Percentiles rank a stretch among this genome's conserved stretches.
These are phyloP conservation scores for Thermophis baileyi DNA, from an alignment of 2,113 vertebrate species.

Conservation along the genomic window DNA sequence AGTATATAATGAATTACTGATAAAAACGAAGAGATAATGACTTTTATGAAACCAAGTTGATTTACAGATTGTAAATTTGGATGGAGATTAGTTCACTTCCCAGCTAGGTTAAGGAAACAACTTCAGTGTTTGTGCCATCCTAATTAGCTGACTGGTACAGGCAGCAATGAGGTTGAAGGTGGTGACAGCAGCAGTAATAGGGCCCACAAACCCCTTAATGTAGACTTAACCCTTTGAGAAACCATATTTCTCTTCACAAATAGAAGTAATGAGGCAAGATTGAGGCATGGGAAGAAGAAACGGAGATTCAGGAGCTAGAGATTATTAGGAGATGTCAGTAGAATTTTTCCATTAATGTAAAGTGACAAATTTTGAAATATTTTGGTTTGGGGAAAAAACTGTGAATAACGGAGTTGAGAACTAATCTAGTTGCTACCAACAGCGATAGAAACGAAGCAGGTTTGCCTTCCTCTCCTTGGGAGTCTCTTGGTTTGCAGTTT, in stretches of 20 bases:
- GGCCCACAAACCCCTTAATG: neutral
- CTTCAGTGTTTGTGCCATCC: neutral
- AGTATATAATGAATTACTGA: neutral
- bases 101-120: neutral
- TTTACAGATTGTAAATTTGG: neutral
- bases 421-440: neutral
- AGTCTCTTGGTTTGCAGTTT: neutral
- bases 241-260: neutral
- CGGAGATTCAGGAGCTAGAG: neutral
- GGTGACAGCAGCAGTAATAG: neutral
- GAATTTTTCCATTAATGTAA: neutral
- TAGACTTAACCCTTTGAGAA: neutral
- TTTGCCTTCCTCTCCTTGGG: neutral
- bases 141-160: neutral
- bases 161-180: neutral
- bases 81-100: neutral
- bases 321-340: neutral
- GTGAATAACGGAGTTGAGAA: neutral
- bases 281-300: neutral
- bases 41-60: neutral
- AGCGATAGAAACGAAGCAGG: neutral
- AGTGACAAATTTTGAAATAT: neutral
- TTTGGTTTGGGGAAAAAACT: neutral
- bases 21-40: neutral
- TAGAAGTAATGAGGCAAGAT: neutral